A percentile compares a stretch with the other conserved stretches of the same genome.
These are phyloP conservation scores for Colletes gigas DNA, from an alignment of 1,140 invertebrate species.

Conservation along the genomic window DNA sequence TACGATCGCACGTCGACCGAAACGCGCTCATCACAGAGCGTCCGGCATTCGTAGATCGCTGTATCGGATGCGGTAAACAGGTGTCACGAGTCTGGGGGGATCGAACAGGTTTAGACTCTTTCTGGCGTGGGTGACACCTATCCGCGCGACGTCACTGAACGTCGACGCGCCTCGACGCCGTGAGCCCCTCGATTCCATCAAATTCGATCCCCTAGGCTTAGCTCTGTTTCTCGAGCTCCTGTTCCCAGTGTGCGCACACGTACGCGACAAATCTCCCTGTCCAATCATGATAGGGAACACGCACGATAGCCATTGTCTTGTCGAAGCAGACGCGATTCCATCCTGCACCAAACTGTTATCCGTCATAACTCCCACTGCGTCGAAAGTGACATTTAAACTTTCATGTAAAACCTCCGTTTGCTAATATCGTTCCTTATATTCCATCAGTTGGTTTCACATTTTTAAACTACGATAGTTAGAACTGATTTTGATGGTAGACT, in stretches of 20 bases:
- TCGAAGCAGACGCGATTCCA: slow-evolving; percentile 26
- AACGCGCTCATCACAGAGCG: neutral
- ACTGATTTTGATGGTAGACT: too few species aligned
- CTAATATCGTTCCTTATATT: too few species aligned
- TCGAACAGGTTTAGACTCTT: slow-evolving; percentile 2
- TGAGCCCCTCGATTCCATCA: neutral
- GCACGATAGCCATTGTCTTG: slow-evolving; percentile 26
- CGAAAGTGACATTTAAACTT: neutral
- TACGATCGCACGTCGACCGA: neutral
- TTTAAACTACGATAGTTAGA: too few species aligned
- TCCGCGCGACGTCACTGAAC: neutral
- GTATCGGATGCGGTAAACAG: neutral
- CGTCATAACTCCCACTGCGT: neutral
- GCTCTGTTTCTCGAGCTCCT: neutral
- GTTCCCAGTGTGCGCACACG: slow-evolving; percentile 1
- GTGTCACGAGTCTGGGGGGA: neutral
- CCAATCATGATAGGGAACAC: slow-evolving; percentile 56
- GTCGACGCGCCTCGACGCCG: neutral
- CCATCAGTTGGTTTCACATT: too few species aligned
- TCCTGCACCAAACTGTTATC: slow-evolving; percentile 41
- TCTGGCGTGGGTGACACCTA: neutral
- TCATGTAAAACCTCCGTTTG: neutral
- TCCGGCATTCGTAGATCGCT: neutral
- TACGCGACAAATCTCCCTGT: slow-evolving; percentile 58
- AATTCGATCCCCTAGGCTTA: slow-evolving; percentile 21